phyloP scores from a whole-genome alignment of 1,140 invertebrate species.

The Rhyacophila brunnea region DNA sequence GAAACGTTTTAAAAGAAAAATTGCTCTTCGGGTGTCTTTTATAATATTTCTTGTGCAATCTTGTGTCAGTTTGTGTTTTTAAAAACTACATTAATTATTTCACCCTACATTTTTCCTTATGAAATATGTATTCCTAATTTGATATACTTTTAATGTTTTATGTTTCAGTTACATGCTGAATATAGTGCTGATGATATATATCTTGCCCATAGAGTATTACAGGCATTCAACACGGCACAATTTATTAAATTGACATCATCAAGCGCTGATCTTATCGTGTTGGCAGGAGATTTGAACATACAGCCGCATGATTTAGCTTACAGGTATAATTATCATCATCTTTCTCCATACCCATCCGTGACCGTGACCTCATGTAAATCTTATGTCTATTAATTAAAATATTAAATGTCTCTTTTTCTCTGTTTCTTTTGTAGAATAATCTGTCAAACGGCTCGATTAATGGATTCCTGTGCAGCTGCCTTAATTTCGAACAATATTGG shows the following conservation, averaged over 20 bases:
- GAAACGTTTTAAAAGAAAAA: too few relatives aligned
- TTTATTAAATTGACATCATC: slow-evolving; percentile 83
- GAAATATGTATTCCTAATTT: too few relatives aligned
- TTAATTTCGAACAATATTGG: slow-evolving; percentile 14
- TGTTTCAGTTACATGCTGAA: slow-evolving; percentile 86
- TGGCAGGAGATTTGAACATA: slow-evolving; percentile 92
- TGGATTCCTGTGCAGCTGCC: slow-evolving; percentile 49
- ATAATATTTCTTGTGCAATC: too few relatives aligned
- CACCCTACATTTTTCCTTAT: too few relatives aligned
- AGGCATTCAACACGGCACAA: slow-evolving; percentile 92
- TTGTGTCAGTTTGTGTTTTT: too few relatives aligned
- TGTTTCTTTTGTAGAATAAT: slow-evolving; percentile 37
- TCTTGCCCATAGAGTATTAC: slow-evolving; percentile 82
- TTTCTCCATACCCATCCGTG: too few relatives aligned
- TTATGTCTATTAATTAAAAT: neutral
- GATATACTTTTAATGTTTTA: too few relatives aligned
- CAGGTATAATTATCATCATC: slow-evolving; percentile 43
- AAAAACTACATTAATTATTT: too few relatives aligned
- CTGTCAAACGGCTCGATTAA: slow-evolving; percentile 44
- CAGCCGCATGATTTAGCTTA: slow-evolving; percentile 85
- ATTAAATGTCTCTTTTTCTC: neutral
- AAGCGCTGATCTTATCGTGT: slow-evolving; percentile 75
- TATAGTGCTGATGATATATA: slow-evolving; percentile 89
- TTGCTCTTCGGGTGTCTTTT: too few relatives aligned
- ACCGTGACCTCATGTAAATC: too few relatives aligned